Evolutionary conservation across 1,140 invertebrate genomes (phyloP), one percentile per base, ranked within the genome.

Genomic region (Stratiolaelaps scimitus): DNA sequence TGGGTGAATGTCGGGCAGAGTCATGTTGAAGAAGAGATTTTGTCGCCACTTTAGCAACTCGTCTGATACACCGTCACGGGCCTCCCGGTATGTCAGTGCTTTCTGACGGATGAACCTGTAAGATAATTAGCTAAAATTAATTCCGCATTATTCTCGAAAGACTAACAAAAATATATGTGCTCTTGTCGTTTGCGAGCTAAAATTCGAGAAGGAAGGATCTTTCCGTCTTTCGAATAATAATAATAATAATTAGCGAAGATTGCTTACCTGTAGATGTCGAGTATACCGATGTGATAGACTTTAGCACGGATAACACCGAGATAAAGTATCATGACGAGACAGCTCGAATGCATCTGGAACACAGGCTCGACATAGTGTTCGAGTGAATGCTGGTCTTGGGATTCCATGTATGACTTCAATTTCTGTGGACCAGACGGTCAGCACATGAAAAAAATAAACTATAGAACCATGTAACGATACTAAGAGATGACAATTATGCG

Each of bases 281-380:
- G 26, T 26, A 26, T 26, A 29, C 53, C 53, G 17, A 60, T 60
- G 20, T 60, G 53, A 60, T 2, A 60, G 26, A 60, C 53, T 4
- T 23, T 60, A 34, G 53, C 53, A 23, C 53, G 53, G 5, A 60
- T 26, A 17, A 60, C 6, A 5, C 15, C 53, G 1, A 60, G 20
- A 10, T 60, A 60, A 2, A 60, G 53, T 17, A 60, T 60, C 53
- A 60, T 60, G 15, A 60, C 23, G 4, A 60, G 53, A 60, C 53
- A 60, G 26, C 23, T n/a, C 17, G 26, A 2, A 15, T 23, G 13
- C 53, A 60, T 60, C 20, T 60, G 53, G 2, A 60, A 34, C 2
- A 60, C 53, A 60, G 53, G 13, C 53, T 60, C 53, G 2, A 26
- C 53, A 34, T 60, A 60, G 15, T 60, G 15, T 26, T 60, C 53